These are phyloP conservation scores for Elgonia sp. DNA, from an alignment of 2,888 invertebrate genomes.

Conservation along the genomic window DNA sequence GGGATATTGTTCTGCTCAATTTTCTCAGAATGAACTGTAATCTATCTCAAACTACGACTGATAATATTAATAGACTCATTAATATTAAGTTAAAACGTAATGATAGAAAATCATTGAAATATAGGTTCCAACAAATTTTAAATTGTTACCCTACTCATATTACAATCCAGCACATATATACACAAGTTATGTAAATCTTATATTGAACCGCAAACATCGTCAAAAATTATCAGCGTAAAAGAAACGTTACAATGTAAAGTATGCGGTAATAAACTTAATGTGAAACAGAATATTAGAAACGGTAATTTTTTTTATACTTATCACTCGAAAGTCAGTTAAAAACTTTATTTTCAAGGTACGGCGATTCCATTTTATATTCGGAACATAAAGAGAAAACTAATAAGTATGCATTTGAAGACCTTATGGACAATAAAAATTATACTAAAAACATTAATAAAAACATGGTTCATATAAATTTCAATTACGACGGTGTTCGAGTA, in stretches of 20 bases:
- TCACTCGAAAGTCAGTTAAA: slow-evolving; percentile 32
- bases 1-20: no score
- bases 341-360: slow-evolving; percentile 27
- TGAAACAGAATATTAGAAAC: slow-evolving; percentile 22
- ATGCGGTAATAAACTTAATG: not conserved
- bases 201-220: not conserved
- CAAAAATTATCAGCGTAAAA: not conserved
- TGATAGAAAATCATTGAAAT: not conserved
- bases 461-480: slow-evolving; percentile 62
- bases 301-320: slow-evolving; percentile 53
- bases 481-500: slow-evolving; percentile 63
- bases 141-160: not conserved
- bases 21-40: no score
- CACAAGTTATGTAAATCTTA: not conserved
- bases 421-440: slow-evolving; percentile 65
- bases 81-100: no score
- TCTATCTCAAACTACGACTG: no score
- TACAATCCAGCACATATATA: slow-evolving; percentile 26
- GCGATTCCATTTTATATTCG: slow-evolving; percentile 29
- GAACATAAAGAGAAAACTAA: slow-evolving; percentile 41
- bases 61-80: no score
- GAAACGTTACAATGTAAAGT: slow-evolving; percentile 5
- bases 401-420: slow-evolving; percentile 68
- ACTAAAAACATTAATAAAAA: slow-evolving; percentile 11
- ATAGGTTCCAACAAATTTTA: slow-evolving; percentile 4